Conservation (phyloP, 1,140 invertebrate species). For the Ctenoplectra terminalis region DNA sequence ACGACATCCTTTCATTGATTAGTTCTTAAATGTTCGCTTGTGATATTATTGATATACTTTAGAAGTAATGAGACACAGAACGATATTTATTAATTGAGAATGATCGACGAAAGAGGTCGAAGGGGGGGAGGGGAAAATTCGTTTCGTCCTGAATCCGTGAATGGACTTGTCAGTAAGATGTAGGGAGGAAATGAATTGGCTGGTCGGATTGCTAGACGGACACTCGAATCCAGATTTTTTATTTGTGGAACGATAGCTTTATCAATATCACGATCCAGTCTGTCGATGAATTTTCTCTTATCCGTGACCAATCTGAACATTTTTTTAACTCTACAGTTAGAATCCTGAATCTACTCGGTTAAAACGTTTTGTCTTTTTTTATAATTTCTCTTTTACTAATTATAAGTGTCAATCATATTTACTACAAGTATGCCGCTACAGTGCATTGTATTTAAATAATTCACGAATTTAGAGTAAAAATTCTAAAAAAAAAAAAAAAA, state of each 20-base stretch:
- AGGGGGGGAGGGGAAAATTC: not conserved
- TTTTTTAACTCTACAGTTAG: not conserved
- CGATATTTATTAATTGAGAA: not conserved
- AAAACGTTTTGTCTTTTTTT: too few relatives aligned
- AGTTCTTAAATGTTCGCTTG: too few relatives aligned
- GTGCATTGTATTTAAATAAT: not conserved
- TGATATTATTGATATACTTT: too few relatives aligned
- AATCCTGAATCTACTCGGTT: not conserved
- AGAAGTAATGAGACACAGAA: not conserved
- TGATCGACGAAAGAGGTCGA: not conserved
- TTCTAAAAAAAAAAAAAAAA: not conserved
- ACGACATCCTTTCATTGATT: too few relatives aligned
- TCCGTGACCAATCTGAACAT: not conserved
- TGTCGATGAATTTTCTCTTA: not conserved
- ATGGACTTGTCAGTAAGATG: constrained; percentile 16
- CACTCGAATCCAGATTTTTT: constrained; percentile 16
- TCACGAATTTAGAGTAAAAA: not conserved
- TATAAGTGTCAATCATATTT: not conserved
- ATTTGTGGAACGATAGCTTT: not conserved
- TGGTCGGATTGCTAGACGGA: not conserved
- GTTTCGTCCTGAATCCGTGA: constrained; percentile 3
- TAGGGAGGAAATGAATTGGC: not conserved
- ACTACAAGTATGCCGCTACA: not conserved
- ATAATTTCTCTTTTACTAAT: too few relatives aligned
- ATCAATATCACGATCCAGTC: not conserved